Percentiles rank a stretch among this genome's conserved stretches.
phyloP scores from a whole-genome alignment of 2,113 vertebrate genomes.

The Ictidomys tridecemlineatus region DNA sequence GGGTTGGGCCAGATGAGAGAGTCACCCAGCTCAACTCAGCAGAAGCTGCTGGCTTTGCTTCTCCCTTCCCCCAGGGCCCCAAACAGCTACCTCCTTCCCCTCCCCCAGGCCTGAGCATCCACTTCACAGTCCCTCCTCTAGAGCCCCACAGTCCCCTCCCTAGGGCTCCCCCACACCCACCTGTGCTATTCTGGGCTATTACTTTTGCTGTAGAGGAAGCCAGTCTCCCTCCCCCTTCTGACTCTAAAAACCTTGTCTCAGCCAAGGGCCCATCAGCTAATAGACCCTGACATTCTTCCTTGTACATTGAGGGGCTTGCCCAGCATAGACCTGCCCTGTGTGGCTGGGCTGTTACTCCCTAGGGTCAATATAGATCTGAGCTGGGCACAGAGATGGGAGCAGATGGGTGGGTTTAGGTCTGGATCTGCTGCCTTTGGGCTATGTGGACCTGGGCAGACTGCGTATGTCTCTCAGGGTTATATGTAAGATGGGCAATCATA shows the following conservation, averaged over 20 bases:
- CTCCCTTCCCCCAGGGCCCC: too few relatives aligned
- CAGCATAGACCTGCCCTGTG: rapidly evolving
- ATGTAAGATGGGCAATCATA: neutral
- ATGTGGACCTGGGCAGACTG: neutral
- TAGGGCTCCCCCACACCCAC: neutral
- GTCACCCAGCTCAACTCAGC: neutral
- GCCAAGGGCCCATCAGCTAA: too few relatives aligned
- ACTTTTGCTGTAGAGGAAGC: slow-evolving; percentile 21
- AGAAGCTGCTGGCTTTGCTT: neutral
- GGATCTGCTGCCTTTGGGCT: neutral
- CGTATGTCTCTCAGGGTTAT: neutral
- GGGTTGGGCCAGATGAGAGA: neutral
- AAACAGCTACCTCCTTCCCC: too few relatives aligned
- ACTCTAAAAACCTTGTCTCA: neutral
- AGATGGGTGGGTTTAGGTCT: neutral
- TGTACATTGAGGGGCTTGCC: neutral
- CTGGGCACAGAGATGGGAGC: neutral
- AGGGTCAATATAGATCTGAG: neutral
- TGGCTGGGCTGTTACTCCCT: too few relatives aligned
- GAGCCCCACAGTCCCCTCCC: neutral
- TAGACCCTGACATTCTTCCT: too few relatives aligned
- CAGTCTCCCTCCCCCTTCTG: neutral
- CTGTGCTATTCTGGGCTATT: slow-evolving; percentile 22
- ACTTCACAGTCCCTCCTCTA: neutral
- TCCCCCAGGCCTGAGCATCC: neutral